Base-by-base conservation (phyloP, 2,888 invertebrate genomes). In the Diaprepes abbreviatus region DNA sequence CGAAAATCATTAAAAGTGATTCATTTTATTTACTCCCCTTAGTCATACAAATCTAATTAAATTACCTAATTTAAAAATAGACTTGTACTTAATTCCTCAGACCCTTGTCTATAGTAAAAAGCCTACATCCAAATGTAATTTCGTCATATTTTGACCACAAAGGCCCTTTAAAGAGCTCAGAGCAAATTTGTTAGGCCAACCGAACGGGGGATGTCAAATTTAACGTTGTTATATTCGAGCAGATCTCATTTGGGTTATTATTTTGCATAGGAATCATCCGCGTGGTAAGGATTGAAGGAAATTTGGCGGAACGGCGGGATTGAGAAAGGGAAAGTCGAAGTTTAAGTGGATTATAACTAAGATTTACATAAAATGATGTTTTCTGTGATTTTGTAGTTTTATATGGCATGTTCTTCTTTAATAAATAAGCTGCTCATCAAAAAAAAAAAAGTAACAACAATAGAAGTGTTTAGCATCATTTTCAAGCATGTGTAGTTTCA, bases 81-180 rank as follows among this genome's bases (percentile, higher is more conserved):
- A 9, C 48, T 16, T 50, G 24, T 28, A 14, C 48, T 28, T 50
- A 14, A 50, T 28, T 7, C 16, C 10, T 12, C 16, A n/a, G 0
- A 48, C 60, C 60, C 57, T 65, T 12, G 14, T 52, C 65, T 17
- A 50, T 50, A 35, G 52, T 50, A 59, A 66, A 66, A 66, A 66
- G 58, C 66, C 52, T 40, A 40, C 66, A 50, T 59, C 60, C 38
- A 60, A 67, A 60, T 43, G n/a, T 62, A 63, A 68, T 68, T 62
- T 57, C 12, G 63, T 62, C 55, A 68, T 38, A 62, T 57, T 68
- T 63, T 62, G 55, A 62, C 62, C 68, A 68, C 48, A 68, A 63
- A 68, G 62, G 62, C 17, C 33, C 52, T 52, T n/a, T 55, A 36
- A 57, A 68, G 57, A 45, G 57, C 31, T 21, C n/a, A 12, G 10